Percentiles rank a stretch among this genome's conserved stretches.
Evolutionary conservation across 2,888 invertebrate species (phyloP).

Genomic region (Scaptodrosophila latifasciaeformis): DNA sequence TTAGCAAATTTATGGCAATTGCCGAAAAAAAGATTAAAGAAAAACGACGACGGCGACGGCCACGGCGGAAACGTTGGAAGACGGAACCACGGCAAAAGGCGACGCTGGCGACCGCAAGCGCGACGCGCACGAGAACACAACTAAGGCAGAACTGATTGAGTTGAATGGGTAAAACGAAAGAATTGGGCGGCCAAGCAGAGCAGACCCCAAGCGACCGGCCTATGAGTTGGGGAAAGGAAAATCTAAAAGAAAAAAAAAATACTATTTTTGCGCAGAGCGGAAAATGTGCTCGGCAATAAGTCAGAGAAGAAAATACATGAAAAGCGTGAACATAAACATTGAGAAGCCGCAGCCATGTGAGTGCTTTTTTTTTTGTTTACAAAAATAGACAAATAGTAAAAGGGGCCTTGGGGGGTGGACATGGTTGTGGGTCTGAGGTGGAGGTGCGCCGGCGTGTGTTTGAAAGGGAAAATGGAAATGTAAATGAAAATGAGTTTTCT

Average conservation of each 20-base stretch:
- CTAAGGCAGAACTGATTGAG: slow-evolving; percentile 58
- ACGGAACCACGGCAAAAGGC: too few species aligned
- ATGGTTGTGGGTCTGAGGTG: not conserved
- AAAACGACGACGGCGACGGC: too few species aligned
- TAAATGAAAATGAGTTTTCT: not conserved
- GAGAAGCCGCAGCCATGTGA: slow-evolving; percentile 1
- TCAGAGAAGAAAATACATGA: not conserved
- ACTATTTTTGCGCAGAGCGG: slow-evolving; percentile 43
- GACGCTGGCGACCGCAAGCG: slow-evolving; percentile 24
- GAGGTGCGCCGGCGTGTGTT: slow-evolving; percentile 23
- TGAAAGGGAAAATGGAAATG: slow-evolving; percentile 4
- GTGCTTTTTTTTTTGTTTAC: slow-evolving; percentile 28
- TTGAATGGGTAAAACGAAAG: slow-evolving; percentile 11
- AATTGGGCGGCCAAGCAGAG: slow-evolving; percentile 21
- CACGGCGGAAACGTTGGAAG: not conserved
- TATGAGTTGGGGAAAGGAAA: slow-evolving; percentile 14
- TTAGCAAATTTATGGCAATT: too few species aligned
- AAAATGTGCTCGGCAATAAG: slow-evolving; percentile 16
- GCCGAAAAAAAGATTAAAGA: too few species aligned
- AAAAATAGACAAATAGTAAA: slow-evolving; percentile 10
- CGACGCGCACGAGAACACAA: slow-evolving; percentile 58
- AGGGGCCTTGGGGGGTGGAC: not conserved
- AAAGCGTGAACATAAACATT: not conserved
- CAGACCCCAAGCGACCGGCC: slow-evolving; percentile 13
- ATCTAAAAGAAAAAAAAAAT: slow-evolving; percentile 24